A percentile compares a stretch with the other conserved stretches of the same genome.
Evolutionary conservation across 2,113 vertebrate species (phyloP).

Genomic region (Rhinoptilus africanus): DNA sequence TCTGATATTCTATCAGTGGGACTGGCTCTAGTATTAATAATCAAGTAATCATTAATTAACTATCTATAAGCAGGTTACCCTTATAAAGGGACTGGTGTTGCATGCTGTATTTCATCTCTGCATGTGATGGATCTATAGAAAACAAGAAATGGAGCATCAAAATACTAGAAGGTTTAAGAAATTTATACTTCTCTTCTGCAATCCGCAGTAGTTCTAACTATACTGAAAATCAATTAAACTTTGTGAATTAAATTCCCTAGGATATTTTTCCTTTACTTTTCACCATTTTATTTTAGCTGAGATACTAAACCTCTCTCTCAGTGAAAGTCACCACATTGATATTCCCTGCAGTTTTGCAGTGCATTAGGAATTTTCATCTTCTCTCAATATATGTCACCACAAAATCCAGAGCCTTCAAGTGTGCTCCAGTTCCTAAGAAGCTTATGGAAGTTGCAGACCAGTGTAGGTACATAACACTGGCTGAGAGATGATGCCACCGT

Average conservation of each 20-base stretch:
- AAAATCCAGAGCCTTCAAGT: not conserved
- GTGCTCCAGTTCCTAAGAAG: not conserved
- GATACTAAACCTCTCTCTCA: not conserved
- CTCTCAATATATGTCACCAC: not conserved
- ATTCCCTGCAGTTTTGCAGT: not conserved
- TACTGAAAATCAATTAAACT: not conserved
- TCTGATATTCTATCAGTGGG: not conserved
- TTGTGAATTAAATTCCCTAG: not conserved
- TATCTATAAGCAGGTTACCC: not conserved
- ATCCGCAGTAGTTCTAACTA: not conserved
- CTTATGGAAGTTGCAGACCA: not conserved
- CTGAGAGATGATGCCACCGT: not conserved
- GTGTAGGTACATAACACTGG: not conserved
- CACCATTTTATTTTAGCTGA: not conserved
- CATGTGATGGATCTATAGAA: not conserved
- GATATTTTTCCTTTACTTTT: not conserved
- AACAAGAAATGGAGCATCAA: not conserved
- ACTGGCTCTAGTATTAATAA: not conserved
- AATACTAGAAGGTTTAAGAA: not conserved
- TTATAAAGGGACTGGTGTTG: not conserved
- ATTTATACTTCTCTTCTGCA: not conserved
- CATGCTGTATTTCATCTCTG: not conserved
- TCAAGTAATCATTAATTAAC: not conserved
- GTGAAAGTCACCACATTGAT: not conserved
- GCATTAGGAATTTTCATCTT: not conserved